A percentile compares a stretch with the other conserved stretches of the same genome.
Conservation (phyloP, 1,140 invertebrate species). For the Hetaerina americana region DNA sequence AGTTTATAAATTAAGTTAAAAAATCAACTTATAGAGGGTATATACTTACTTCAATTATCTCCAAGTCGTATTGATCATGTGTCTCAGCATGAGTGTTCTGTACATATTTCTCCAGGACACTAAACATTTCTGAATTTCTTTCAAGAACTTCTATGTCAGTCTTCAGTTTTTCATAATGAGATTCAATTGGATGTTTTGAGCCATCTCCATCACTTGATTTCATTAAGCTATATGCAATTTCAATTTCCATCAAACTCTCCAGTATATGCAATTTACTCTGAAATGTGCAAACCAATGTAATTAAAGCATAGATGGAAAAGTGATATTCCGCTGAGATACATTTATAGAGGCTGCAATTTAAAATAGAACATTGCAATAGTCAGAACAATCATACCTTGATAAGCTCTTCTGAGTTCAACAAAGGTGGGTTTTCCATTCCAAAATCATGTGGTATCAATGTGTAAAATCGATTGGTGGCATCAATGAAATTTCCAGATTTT, state of each 20-base stretch:
- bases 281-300: slow-evolving; percentile 12
- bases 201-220: slow-evolving; percentile 36
- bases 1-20: slow-evolving; percentile 3
- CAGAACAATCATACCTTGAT: slow-evolving; percentile 44
- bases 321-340: no score
- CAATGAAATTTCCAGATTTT: slow-evolving; percentile 49
- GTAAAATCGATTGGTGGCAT: slow-evolving; percentile 84
- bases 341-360: no score
- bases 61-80: slow-evolving; percentile 61
- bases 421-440: slow-evolving; percentile 66
- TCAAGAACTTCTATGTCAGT: slow-evolving; percentile 64
- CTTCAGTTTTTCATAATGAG: slow-evolving; percentile 82
- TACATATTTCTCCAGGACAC: slow-evolving; percentile 61
- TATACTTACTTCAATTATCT: slow-evolving; percentile 51
- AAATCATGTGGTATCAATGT: slow-evolving; percentile 92
- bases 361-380: no score
- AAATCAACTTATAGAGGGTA: slow-evolving; percentile 6
- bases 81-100: slow-evolving; percentile 80
- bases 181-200: slow-evolving; percentile 56
- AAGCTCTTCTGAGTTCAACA: slow-evolving; percentile 60
- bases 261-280: slow-evolving; percentile 81
- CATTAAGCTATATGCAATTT: slow-evolving; percentile 83
- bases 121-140: slow-evolving; percentile 57
- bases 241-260: slow-evolving; percentile 83
- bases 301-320: slow-evolving; percentile 1